phyloP scores from a whole-genome alignment of 2,113 vertebrate species.

The Toxotes chatareus region DNA sequence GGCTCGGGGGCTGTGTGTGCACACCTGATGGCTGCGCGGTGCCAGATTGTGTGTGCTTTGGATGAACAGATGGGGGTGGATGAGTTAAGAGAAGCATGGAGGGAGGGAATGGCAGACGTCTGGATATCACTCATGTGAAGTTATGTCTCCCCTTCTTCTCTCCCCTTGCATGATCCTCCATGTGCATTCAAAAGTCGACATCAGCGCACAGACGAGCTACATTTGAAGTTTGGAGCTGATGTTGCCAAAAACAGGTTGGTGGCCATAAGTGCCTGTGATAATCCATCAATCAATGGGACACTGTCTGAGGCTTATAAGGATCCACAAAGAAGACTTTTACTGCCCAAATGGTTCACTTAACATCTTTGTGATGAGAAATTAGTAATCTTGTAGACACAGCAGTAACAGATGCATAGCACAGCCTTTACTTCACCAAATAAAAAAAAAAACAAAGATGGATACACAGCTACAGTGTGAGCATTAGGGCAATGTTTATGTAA shows the following conservation, averaged over 20 bases:
- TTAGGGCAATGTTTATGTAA: conserved; percentile 6
- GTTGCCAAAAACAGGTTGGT: conserved; percentile 18
- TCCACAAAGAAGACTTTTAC: conserved; percentile 20
- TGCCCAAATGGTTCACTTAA: conserved; percentile 44
- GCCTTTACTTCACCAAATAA: conserved; percentile 2
- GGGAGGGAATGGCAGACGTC: conserved; percentile 67
- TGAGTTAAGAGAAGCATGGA: conserved; percentile 74
- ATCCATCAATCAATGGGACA: conserved; percentile 41
- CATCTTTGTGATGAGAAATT: not conserved
- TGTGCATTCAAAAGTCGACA: not conserved
- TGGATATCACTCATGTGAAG: conserved; percentile 76
- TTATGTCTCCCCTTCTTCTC: conserved; percentile 60
- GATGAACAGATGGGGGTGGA: conserved; percentile 77
- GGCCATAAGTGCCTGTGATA: conserved; percentile 27
- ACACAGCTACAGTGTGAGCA: not conserved
- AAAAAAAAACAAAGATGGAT: not conserved
- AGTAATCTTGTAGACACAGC: not conserved
- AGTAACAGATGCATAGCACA: not conserved
- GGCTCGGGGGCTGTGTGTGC: conserved; percentile 24
- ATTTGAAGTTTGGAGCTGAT: not conserved
- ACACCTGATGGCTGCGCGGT: conserved; percentile 70
- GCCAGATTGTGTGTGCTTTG: conserved; percentile 72
- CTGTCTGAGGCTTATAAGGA: conserved; percentile 23
- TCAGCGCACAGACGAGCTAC: conserved; percentile 13
- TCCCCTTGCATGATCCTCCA: not conserved